A percentile compares a stretch with the other conserved stretches of the same genome.
These are phyloP conservation scores for Rhea americana DNA, from an alignment of 2,113 vertebrate species.

Conservation along the genomic window DNA sequence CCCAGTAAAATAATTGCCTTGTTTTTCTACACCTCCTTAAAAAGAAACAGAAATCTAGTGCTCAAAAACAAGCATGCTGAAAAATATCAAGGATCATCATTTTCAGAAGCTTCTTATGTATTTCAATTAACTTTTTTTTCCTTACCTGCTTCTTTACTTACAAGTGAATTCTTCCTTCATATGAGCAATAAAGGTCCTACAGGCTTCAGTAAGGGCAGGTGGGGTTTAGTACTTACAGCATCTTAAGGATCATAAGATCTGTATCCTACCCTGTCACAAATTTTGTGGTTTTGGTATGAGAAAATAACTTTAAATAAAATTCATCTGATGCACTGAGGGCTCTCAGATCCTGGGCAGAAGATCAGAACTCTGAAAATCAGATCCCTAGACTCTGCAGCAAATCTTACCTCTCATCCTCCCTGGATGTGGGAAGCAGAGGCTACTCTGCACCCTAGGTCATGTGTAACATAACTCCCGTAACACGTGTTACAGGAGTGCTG, in stretches of 20 bases:
- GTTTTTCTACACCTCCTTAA: neutral
- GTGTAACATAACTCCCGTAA: too few species aligned
- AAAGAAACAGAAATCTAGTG: neutral
- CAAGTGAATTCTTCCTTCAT: neutral
- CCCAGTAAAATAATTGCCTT: neutral
- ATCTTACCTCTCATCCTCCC: neutral
- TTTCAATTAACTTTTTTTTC: neutral
- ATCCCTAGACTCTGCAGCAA: neutral
- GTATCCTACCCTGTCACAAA: neutral
- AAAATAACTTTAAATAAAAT: neutral
- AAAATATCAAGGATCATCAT: neutral
- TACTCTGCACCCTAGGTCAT: accelerated
- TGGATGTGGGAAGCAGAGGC: neutral
- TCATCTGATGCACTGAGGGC: neutral
- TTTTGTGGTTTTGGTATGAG: accelerated
- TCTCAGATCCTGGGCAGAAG: neutral
- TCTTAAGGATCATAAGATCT: neutral
- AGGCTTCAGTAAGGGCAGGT: neutral
- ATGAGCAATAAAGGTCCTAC: neutral
- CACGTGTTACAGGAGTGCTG: neutral
- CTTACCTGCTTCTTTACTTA: neutral
- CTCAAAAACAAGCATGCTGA: neutral
- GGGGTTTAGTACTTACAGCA: neutral
- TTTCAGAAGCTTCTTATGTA: neutral
- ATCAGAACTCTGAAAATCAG: neutral